Base-by-base conservation (phyloP, 2,113 vertebrate genomes). In the Megaceryle torquata region DNA sequence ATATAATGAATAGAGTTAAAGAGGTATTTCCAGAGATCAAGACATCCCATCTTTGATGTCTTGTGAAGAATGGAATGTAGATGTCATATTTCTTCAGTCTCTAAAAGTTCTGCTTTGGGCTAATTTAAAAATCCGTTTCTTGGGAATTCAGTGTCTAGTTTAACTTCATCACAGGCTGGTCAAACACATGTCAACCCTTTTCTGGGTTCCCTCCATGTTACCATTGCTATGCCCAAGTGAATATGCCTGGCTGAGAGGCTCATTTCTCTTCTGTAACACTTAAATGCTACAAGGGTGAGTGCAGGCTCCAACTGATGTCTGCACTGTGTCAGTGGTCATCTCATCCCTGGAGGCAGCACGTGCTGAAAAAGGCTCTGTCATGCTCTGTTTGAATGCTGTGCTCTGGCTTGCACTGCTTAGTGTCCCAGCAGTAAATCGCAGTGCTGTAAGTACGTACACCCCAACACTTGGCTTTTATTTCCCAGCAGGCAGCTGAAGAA, bases 261-360 rank as follows among this genome's bases (percentile, higher is more conserved):
- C 13, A 4, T 44, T 76, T 86, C 51, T 76, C 29, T 37, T 57
- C 51, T 46, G 16, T 56, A 71, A 48, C 24, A 78, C 9, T 18
- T 41, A 41, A 13, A 33, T 33, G 56, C 24, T 75, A 22, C 0
- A 1, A 44, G 35, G 59, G 8, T 1, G 18, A 83, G 29, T 3
- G 5, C 10, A 74, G 68, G 19, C 9, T 91, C 28, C 69, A 39
- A 2, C 0, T 0, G 1, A 6, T 64, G 68, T 51, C 83, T 67
- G 26, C 44, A 28, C 63, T 12, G 6, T 1, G 1, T 13, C 63
- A 39, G 22, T 41, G 35, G 8, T 13, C 15, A 11, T 37, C 44
- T 65, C 64, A 84, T 44, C 41, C 39, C 43, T 65, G 44, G n/a
- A 54, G 60, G 43, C 61, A 86, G 31, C 13, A 2, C 1, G 6